Percentiles rank a stretch among this genome's conserved stretches.
Evolutionary conservation across 2,113 vertebrate species (phyloP).

Genomic region (Elaphurus davidianus): DNA sequence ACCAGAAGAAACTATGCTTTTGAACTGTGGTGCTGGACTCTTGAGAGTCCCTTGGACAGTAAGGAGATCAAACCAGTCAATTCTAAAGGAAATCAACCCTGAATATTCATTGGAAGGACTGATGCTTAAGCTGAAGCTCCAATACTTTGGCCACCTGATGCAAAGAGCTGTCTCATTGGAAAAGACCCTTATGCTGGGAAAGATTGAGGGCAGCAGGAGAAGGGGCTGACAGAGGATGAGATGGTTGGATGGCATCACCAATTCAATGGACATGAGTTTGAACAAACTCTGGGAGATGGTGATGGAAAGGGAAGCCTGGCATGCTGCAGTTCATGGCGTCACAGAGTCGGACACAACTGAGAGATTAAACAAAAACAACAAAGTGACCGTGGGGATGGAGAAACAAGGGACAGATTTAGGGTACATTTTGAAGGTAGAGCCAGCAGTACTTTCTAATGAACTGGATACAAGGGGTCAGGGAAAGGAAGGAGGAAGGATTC

Average conservation of each 20-base stretch:
- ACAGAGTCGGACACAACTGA: neutral
- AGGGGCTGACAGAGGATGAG: neutral
- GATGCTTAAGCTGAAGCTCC: neutral
- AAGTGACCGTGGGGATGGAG: neutral
- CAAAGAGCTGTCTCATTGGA: neutral
- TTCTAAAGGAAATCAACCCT: neutral
- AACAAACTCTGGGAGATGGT: neutral
- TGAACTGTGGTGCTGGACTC: neutral
- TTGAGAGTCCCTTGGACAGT: neutral
- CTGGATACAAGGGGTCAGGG: neutral
- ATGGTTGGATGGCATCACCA: neutral
- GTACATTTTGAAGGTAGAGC: neutral
- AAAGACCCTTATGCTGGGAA: neutral
- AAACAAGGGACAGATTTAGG: neutral
- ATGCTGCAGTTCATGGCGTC: neutral
- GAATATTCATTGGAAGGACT: neutral
- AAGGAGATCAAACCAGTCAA: neutral
- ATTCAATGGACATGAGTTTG: neutral
- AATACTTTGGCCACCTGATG: neutral
- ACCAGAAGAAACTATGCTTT: neutral
- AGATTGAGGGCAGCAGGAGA: neutral
- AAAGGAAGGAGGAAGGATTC: neutral
- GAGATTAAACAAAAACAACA: neutral
- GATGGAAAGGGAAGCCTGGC: neutral
- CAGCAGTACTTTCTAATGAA: constrained; percentile 1